phyloP scores from a whole-genome alignment of 2,888 invertebrate species.

The Fragum whitleyi region DNA sequence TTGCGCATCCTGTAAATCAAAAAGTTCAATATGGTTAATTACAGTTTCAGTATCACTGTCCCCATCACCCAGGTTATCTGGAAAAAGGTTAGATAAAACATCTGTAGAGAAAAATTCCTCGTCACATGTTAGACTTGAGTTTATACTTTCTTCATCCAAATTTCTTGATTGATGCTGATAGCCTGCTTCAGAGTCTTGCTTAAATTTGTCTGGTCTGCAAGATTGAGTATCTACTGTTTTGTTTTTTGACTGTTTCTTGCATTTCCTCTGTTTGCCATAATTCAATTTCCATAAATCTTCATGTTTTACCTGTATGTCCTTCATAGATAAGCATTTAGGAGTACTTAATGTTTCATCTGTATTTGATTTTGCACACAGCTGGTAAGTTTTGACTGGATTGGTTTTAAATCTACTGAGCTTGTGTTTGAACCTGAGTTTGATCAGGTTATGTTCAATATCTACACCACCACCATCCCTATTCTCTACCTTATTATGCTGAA shows the following conservation, averaged over 20 bases:
- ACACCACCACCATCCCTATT: background rate
- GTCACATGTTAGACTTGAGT: constrained; percentile 32
- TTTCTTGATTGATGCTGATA: background rate
- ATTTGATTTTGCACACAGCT: constrained; percentile 9
- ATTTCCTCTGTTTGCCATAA: background rate
- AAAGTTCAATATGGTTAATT: constrained; percentile 51
- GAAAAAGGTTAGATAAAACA: constrained; percentile 39
- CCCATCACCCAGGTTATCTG: constrained; percentile 45
- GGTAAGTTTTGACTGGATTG: constrained; percentile 27
- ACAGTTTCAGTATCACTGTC: constrained; percentile 36
- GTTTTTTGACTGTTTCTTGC: background rate
- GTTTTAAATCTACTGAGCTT: constrained; percentile 15
- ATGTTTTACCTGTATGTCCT: background rate
- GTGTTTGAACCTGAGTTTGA: constrained; percentile 6
- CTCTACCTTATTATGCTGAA: background rate
- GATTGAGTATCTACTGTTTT: background rate
- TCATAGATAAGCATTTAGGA: background rate
- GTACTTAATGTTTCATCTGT: background rate
- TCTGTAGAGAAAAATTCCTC: constrained; percentile 47
- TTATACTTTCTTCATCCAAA: background rate
- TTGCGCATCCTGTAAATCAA: constrained; percentile 57
- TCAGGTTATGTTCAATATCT: constrained; percentile 11
- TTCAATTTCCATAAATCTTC: background rate
- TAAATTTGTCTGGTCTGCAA: background rate
- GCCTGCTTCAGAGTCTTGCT: background rate